Base-by-base conservation (phyloP, 2,797 vertebrate genomes). In the Botia almorhae region DNA sequence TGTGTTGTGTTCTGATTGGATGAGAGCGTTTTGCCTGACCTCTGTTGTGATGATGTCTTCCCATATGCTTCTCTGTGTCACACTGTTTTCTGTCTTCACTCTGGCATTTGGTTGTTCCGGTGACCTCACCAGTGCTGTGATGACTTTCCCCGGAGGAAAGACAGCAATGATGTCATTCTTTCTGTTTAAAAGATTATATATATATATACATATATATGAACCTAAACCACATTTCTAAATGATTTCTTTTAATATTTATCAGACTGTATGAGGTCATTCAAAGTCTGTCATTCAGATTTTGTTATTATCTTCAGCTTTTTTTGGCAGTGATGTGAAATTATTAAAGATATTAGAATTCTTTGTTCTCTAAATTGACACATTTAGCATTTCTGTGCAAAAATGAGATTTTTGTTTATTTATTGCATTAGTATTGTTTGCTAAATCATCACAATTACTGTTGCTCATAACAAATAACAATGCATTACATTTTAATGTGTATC, bases 101-200 rank as follows among this genome's bases (percentile, higher is more conserved):
- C 4, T 10, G 39, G 29, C 50, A 50, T 73, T 60, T 64, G 55
- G n/a, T 17, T 60, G 60, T 33, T 29, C 23, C 33, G 4, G 50
- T 77, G 77, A 81, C 63, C 56, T 85, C 63, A 36, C 21, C 23
- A 56, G 19, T 69, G 60, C 51, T 17, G 14, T 69, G 48, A 53
- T 64, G 36, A 67, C 60, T 21, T 26, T 39, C 36, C 65, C 72
- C 56, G 29, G 53, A 73, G 80, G 39, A 76, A 8, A 2, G 7
- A 29, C 12, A 13, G 56, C 26, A 50, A 53, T 83, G 78, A 76
- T 81, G 75, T 81, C 75, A 81, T 77, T 16, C 33, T 70, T 60
- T 81, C 21, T 67, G 48, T 36, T 43, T 46, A 36, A 76, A 83
- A 63, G 69, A 73, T 61, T 73, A 33, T 33, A 33, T 33, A 33